These are phyloP conservation scores for Drosophila paucipuncta DNA, from an alignment of 2,888 invertebrate genomes.

Conservation along the genomic window DNA sequence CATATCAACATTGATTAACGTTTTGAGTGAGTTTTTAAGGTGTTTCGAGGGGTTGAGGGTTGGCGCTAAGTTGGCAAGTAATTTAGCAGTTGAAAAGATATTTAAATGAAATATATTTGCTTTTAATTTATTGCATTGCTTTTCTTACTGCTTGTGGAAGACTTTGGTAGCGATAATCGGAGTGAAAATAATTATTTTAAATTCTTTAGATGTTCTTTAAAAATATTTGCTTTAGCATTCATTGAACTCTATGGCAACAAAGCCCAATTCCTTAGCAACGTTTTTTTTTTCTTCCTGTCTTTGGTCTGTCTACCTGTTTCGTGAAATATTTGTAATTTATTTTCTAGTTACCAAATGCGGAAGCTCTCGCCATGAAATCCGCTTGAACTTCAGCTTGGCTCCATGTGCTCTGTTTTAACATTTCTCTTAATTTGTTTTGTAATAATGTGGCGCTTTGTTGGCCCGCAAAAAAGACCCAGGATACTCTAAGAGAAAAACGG, in stretches of 20 bases:
- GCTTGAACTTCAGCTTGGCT: constrained; percentile 52
- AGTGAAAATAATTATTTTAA: constrained; percentile 4
- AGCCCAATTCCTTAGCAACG: constrained; percentile 18
- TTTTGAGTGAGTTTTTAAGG: background rate
- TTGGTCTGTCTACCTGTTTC: constrained; percentile 35
- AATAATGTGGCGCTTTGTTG: constrained; percentile 59
- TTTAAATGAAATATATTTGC: constrained; percentile 66
- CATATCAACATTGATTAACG: constrained; percentile 72
- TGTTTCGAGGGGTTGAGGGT: background rate
- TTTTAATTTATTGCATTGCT: constrained; percentile 56
- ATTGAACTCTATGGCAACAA: constrained; percentile 22
- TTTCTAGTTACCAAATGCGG: constrained; percentile 35
- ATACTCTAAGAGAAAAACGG: constrained; percentile 10
- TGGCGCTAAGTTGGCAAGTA: constrained; percentile 29
- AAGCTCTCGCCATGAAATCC: constrained; percentile 33
- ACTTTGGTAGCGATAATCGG: background rate
- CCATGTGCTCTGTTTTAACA: constrained; percentile 67
- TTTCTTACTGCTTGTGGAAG: background rate
- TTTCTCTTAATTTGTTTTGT: constrained; percentile 80
- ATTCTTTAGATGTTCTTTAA: background rate
- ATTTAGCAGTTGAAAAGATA: constrained; percentile 60
- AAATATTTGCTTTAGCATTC: constrained; percentile 11
- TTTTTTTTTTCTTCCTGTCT: background rate
- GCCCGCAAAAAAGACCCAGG: constrained; percentile 9
- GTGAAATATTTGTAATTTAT: constrained; percentile 55